Conservation (phyloP, 1,140 invertebrate species). For the Drosophila parabipectinata region DNA sequence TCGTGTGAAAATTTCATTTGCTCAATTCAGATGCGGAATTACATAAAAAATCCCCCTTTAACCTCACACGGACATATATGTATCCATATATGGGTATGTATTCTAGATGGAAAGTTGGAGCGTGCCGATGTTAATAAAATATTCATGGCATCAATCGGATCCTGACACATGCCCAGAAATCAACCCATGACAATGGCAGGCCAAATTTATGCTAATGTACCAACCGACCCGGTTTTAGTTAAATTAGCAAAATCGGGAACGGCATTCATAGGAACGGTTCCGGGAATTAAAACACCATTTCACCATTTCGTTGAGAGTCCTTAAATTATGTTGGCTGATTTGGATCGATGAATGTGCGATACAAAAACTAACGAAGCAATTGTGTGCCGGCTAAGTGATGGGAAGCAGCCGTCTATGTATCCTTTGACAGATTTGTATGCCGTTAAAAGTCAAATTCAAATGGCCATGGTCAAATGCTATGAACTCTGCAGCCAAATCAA, state of each 20-base stretch:
- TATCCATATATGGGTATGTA: neutral
- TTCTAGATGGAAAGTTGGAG: constrained; percentile 44
- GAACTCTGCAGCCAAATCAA: constrained; percentile 38
- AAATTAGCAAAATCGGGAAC: constrained; percentile 33
- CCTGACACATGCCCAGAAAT: constrained; percentile 45
- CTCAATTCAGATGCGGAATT: constrained; percentile 60
- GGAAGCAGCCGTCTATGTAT: neutral
- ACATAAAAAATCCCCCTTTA: constrained; percentile 36
- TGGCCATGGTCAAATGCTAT: constrained; percentile 35
- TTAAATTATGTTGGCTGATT: constrained; percentile 33
- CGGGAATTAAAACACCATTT: constrained; percentile 44
- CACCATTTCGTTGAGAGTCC: constrained; percentile 23
- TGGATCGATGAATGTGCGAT: constrained; percentile 27
- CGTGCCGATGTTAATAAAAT: constrained; percentile 61
- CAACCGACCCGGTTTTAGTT: constrained; percentile 6
- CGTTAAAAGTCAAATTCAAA: constrained; percentile 49
- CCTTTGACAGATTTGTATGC: constrained; percentile 20
- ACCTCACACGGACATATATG: neutral
- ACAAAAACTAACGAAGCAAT: constrained; percentile 68
- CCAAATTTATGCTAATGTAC: constrained; percentile 50
- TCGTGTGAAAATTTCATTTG: constrained; percentile 65
- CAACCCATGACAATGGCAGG: constrained; percentile 38
- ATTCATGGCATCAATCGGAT: constrained; percentile 63
- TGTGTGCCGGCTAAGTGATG: constrained; percentile 23
- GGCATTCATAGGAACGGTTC: constrained; percentile 26